Evolutionary conservation across 2,888 invertebrate species (phyloP).

Genomic region (Tinea semifulvella): DNA sequence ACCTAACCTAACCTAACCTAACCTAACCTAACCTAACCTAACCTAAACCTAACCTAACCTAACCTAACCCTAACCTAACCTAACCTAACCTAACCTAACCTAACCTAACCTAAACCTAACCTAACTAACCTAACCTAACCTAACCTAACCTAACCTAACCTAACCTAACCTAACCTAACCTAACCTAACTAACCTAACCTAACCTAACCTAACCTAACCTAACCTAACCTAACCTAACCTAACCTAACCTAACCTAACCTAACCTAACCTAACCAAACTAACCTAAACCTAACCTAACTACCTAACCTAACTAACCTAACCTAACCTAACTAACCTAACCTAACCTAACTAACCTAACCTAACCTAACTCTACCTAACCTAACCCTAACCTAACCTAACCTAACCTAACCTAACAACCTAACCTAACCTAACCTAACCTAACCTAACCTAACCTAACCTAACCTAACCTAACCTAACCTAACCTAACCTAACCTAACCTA

Average conservation of each 20-base stretch:
- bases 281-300: conserved; percentile 13
- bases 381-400: too few relatives aligned
- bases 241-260: conserved; percentile 14
- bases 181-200: conserved; percentile 16
- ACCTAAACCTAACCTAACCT: too few relatives aligned
- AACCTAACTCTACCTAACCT: conserved; percentile 16
- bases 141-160: conserved; percentile 16
- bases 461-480: conserved; percentile 15
- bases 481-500: conserved; percentile 15
- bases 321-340: conserved; percentile 17
- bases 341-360: conserved; percentile 14
- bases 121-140: conserved; percentile 16
- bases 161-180: conserved; percentile 16
- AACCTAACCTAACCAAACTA: too few relatives aligned
- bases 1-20: conserved; percentile 19
- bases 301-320: conserved; percentile 15
- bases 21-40: too few relatives aligned
- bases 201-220: conserved; percentile 16
- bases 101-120: too few relatives aligned
- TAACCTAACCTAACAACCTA: too few relatives aligned
- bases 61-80: too few relatives aligned
- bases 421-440: conserved; percentile 19
- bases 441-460: conserved; percentile 16
- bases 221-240: conserved; percentile 14
- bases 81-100: conserved; percentile 23